Evolutionary conservation across 1,140 invertebrate species (phyloP), one percentile per base, ranked within the genome.

Genomic region (Arion vulgaris): DNA sequence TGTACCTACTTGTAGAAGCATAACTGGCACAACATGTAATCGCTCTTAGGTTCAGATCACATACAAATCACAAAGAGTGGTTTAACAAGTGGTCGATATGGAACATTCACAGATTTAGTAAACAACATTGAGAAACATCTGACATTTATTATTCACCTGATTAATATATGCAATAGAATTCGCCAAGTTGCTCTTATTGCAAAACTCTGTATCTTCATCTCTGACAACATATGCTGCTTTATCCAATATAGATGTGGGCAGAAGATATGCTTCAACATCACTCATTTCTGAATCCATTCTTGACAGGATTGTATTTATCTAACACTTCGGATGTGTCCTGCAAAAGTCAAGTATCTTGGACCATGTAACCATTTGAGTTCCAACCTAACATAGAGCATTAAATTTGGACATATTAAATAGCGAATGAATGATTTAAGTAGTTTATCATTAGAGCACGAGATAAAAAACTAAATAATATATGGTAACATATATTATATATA

Each of bases 101-200:
- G n/a, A n/a, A n/a, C n/a, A n/a, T n/a, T n/a, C n/a, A n/a, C n/a
- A n/a, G n/a, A n/a, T n/a, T n/a, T n/a, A n/a, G n/a, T n/a, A n/a
- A n/a, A n/a, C n/a, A n/a, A n/a, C n/a, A n/a, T n/a, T n/a, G n/a
- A n/a, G 41, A 45, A 7, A 45, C 41, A 45, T 15, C 5, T 7
- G 41, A 45, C 41, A 45, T 7, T 45, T 45, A 45, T 45, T 45
- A 45, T 45, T 45, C 75, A 88, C 88, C 86, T 87, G 86, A 75
- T 86, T 89, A 4, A 89, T 71, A 39, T 87, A 86, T n/a, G 81
- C 80, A 9, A 89, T 72, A 73, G 85, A 87, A 39, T 85, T 82
- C 26, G 85, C 75, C 5, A 89, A 53, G 77, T 87, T 89, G 45
- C 86, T 81, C 13, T 77, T 79, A 26, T 82, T 86, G 82, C 88